These are phyloP conservation scores for Neodiprion lecontei DNA, from an alignment of 1,140 invertebrate species.

Conservation along the genomic window DNA sequence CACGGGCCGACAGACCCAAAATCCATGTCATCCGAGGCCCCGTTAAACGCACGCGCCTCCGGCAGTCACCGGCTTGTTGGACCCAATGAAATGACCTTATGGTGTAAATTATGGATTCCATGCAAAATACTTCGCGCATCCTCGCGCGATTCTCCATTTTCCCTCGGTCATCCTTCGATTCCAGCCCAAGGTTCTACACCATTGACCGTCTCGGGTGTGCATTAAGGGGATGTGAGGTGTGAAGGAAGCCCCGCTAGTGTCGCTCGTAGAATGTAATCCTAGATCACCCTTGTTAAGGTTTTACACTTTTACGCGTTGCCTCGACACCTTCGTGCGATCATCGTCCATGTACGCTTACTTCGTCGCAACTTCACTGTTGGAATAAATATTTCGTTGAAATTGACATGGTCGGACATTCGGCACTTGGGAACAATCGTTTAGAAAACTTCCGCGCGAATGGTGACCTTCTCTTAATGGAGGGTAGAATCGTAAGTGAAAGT, in stretches of 20 bases:
- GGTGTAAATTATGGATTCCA: conserved; percentile 10
- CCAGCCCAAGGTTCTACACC: too few species aligned
- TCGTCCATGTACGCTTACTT: conserved; percentile 11
- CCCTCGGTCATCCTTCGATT: conserved; percentile 8
- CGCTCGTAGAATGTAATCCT: conserved; percentile 33
- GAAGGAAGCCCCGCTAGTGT: conserved; percentile 57
- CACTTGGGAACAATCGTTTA: not conserved
- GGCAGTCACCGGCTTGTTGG: too few species aligned
- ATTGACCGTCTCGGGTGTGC: not conserved
- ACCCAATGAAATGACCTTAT: too few species aligned
- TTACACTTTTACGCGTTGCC: conserved; percentile 49
- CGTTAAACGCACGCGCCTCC: too few species aligned
- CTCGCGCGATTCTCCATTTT: not conserved
- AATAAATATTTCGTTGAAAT: too few species aligned
- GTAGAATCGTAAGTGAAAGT: too few species aligned
- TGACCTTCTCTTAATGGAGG: too few species aligned
- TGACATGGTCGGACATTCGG: not conserved
- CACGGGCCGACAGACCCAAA: too few species aligned
- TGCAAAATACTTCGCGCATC: conserved; percentile 29
- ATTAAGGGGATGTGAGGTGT: conserved; percentile 39
- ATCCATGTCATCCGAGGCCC: too few species aligned
- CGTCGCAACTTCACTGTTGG: not conserved
- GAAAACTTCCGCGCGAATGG: not conserved
- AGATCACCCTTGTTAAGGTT: conserved; percentile 41
- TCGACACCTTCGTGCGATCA: conserved; percentile 19